Conservation (phyloP, 1,140 invertebrate species). For the Conus ventricosus region DNA sequence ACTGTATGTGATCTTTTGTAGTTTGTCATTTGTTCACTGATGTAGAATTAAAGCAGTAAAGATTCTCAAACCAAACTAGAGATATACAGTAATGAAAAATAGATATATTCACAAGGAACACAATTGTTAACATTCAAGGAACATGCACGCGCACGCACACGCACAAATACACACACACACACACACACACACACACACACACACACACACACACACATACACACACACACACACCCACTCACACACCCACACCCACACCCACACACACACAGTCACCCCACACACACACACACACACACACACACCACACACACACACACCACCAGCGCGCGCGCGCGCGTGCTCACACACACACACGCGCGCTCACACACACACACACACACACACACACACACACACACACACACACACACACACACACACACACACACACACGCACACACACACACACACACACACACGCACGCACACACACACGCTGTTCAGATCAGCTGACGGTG, state of each 20-base stretch:
- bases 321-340: no score
- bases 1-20: no score
- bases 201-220: background rate
- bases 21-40: no score
- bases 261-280: background rate
- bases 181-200: no score
- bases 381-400: background rate
- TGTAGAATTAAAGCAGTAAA: no score
- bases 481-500: background rate
- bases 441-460: background rate
- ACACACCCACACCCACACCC: background rate
- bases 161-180: no score
- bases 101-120: no score
- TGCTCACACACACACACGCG: background rate
- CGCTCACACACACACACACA: background rate
- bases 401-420: background rate
- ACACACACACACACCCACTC: no score
- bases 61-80: no score
- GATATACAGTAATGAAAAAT: no score
- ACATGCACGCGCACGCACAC: no score
- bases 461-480: background rate
- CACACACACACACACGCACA: background rate
- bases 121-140: no score
- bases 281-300: slow-evolving; percentile 1
- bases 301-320: background rate